A percentile compares a stretch with the other conserved stretches of the same genome.
Evolutionary conservation across 1,140 invertebrate species (phyloP).

Genomic region (Dreissena rostriformis): DNA sequence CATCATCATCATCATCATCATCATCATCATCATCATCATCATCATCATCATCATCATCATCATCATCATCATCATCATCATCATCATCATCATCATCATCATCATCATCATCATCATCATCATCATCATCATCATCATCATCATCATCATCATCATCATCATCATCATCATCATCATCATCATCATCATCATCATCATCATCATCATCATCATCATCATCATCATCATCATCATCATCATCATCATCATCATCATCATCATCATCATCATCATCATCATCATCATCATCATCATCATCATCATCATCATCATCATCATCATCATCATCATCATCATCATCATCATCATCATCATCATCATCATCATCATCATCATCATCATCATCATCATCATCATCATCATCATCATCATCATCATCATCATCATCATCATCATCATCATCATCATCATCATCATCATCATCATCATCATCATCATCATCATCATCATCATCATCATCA

Average conservation of each 20-base stretch:
- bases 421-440: conserved; percentile 39
- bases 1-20: conserved; percentile 24
- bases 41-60: no score
- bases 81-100: conserved; percentile 47
- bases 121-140: conserved; percentile 25
- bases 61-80: conserved; percentile 43
- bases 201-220: conserved; percentile 52
- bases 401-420: conserved; percentile 42
- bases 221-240: conserved; percentile 20
- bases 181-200: conserved; percentile 33
- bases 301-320: conserved; percentile 41
- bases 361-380: conserved; percentile 45
- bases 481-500: conserved; percentile 39
- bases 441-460: conserved; percentile 43
- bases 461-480: conserved; percentile 42
- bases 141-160: not conserved
- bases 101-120: conserved; percentile 54
- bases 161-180: no score
- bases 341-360: conserved; percentile 55
- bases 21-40: conserved; percentile 11
- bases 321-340: conserved; percentile 50
- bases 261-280: conserved; percentile 4
- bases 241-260: not conserved
- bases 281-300: conserved; percentile 23
- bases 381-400: conserved; percentile 43